Conservation (phyloP, 2,797 vertebrate genomes). For the Anguilla obscura region DNA sequence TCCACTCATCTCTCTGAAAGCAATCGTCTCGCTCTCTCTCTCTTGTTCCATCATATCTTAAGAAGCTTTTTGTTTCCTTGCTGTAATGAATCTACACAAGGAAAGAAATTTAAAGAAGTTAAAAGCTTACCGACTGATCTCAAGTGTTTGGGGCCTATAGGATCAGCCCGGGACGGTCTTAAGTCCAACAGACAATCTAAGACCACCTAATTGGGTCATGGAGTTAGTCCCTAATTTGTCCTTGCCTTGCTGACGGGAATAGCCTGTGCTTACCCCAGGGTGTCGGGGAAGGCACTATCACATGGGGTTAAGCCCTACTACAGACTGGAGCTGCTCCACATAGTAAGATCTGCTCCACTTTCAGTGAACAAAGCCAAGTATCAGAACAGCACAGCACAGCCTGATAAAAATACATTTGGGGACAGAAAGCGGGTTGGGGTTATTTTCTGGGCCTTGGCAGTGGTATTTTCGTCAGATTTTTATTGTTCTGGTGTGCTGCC, state of each 20-base stretch:
- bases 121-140: background rate
- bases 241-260: conserved; percentile 59
- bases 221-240: conserved; percentile 65
- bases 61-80: background rate
- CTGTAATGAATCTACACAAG: background rate
- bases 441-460: background rate
- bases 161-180: conserved; percentile 31
- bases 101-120: background rate
- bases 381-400: background rate
- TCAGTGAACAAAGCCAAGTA: background rate
- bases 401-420: background rate
- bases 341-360: background rate
- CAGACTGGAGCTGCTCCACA: background rate
- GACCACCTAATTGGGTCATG: conserved; percentile 57
- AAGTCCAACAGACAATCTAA: conserved; percentile 42
- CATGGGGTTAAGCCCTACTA: conserved; percentile 17
- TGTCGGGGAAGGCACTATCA: conserved; percentile 42
- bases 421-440: background rate
- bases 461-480: background rate
- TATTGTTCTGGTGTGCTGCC: background rate
- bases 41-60: background rate
- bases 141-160: background rate
- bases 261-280: conserved; percentile 50
- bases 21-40: background rate
- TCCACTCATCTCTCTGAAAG: background rate